phyloP scores from a whole-genome alignment of 2,113 vertebrate genomes.

The Phasianus colchicus region DNA sequence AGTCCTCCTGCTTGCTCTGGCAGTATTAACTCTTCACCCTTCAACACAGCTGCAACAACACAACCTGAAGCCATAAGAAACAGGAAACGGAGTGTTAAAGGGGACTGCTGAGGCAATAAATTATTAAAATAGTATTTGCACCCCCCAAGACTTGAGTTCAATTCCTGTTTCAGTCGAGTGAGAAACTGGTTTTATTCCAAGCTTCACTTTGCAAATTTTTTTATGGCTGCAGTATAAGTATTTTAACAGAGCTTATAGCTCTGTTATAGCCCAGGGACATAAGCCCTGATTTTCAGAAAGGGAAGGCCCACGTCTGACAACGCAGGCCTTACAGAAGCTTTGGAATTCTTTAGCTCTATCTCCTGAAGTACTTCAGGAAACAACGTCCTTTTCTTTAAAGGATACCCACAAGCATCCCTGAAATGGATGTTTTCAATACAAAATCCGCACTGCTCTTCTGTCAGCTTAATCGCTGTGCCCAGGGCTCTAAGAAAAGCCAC shows the following conservation, averaged over 20 bases:
- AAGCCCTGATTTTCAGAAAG: neutral
- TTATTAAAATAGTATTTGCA: constrained; percentile 46
- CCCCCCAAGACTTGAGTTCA: neutral
- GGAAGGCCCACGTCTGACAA: neutral
- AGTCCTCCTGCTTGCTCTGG: neutral
- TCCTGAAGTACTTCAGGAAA: neutral
- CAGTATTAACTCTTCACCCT: constrained; percentile 12
- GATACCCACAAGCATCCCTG: neutral
- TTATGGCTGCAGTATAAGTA: neutral
- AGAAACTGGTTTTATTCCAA: constrained; percentile 43
- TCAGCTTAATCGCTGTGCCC: neutral
- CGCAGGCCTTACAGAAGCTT: neutral
- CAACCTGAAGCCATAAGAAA: neutral
- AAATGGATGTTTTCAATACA: neutral
- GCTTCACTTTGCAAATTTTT: neutral
- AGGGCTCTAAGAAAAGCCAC: constrained; percentile 48
- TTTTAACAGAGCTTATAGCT: constrained; percentile 4
- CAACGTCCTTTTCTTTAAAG: neutral
- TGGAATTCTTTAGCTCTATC: neutral
- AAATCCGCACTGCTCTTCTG: neutral
- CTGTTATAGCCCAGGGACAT: neutral
- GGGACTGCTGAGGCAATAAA: neutral
- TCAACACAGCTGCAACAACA: neutral
- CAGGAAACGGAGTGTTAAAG: constrained; percentile 21
- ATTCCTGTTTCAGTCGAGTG: constrained; percentile 19